Base-by-base conservation (phyloP, 2,113 vertebrate species). In the Gasterosteus nipponicus region DNA sequence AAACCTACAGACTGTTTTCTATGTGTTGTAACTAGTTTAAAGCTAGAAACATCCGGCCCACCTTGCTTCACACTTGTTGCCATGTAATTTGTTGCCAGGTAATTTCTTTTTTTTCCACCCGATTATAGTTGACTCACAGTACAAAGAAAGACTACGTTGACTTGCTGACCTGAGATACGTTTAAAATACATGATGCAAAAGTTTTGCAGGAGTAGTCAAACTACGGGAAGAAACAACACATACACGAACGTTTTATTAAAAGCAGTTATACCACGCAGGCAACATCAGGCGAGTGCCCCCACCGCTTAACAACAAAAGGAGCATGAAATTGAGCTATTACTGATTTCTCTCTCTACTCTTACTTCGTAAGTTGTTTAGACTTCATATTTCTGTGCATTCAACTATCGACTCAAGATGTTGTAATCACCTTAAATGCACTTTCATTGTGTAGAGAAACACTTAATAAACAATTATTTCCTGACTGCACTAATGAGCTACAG, bases 361-460 rank as follows among this genome's bases (percentile, higher is more conserved):
- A 61, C 59, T 71, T 71, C 31, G 26, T 64, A 19, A 58, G 63
- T 62, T 62, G 41, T 26, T 29, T 39, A 35, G 12, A 56, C 9
- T 56, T 67, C 10, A 39, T 75, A 6, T 68, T 41, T 46, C 19
- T 62, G 41, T 54, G 38, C 19, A 61, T 18, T 35, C 54, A 60
- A 33, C 38, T 1, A 16, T 68, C 29, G 73, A 41, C 61, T 39
- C 47, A 39, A 42, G 29, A 74, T 73, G 44, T 67, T 77, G 5
- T 82, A 89, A 81, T 84, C 49, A 57, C 57, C 60, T 7, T 16
- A 61, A 82, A 60, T 73, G 16, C 22, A 53, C 68, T 64, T 61
- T 57, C 29, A 57, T 19, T 69, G 39, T 80, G 68, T 70, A 68
- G 78, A 71, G 82, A 26, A 77, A 31, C 56, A 60, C 29, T 73